Conservation (phyloP, 2,797 vertebrate species). For the Acanthis flammea region DNA sequence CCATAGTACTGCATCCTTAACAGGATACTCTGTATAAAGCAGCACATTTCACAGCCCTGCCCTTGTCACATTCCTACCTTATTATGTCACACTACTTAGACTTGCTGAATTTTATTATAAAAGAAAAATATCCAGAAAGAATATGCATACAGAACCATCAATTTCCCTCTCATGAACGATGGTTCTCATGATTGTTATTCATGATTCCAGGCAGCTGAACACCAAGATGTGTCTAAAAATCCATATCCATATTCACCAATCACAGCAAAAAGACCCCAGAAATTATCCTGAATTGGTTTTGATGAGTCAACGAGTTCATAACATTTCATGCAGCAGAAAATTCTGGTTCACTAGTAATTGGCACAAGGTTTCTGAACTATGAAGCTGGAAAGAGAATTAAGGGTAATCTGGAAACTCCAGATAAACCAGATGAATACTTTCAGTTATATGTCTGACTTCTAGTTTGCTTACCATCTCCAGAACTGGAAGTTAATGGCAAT, state of each 20-base stretch:
- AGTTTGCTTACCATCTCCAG: background rate
- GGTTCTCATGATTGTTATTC: background rate
- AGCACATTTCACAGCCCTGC: background rate
- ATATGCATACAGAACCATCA: background rate
- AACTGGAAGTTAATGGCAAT: background rate
- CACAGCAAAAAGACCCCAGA: background rate
- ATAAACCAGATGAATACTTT: background rate
- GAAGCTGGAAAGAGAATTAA: background rate
- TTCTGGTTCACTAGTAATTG: background rate
- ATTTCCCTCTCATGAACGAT: background rate
- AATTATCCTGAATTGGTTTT: background rate
- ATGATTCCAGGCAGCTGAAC: background rate
- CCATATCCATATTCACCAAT: background rate
- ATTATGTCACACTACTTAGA: background rate
- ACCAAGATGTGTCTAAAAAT: background rate
- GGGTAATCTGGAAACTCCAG: background rate
- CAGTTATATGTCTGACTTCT: background rate
- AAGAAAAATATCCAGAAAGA: background rate
- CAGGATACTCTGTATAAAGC: background rate
- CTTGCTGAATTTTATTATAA: background rate
- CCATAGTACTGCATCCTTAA: background rate
- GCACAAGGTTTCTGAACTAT: background rate
- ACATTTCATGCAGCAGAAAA: background rate
- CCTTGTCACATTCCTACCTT: background rate
- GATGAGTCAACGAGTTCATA: background rate